Percentiles rank a stretch among this genome's conserved stretches.
phyloP scores from a whole-genome alignment of 2,888 invertebrate genomes.

The Yponomeuta plumbellus region DNA sequence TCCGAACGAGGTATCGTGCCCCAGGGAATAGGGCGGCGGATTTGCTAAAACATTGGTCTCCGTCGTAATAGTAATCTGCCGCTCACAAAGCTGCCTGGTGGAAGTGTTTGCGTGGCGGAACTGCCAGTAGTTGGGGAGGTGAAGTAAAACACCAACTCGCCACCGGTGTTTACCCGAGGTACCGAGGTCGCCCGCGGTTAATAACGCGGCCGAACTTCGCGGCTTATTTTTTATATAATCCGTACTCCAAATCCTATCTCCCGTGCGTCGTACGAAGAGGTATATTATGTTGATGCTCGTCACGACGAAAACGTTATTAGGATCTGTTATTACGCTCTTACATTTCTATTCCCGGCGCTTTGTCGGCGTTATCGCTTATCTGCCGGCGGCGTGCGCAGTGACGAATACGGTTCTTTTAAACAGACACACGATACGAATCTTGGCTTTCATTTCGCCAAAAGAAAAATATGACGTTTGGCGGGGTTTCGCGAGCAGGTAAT shows the following conservation, averaged over 20 bases:
- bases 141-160: background rate
- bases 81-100: background rate
- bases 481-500: slow-evolving; percentile 48
- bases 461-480: slow-evolving; percentile 39
- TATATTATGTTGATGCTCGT: background rate
- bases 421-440: background rate
- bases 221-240: background rate
- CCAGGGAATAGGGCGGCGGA: no score
- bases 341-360: background rate
- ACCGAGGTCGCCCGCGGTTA: background rate
- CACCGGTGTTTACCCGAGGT: background rate
- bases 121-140: background rate
- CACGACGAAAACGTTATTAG: background rate
- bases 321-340: background rate
- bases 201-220: background rate
- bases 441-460: background rate
- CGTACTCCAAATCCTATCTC: background rate
- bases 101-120: background rate
- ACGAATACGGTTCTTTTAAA: background rate
- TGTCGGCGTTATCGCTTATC: background rate
- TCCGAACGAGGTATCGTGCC: no score
- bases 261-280: background rate
- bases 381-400: background rate
- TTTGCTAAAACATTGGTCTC: no score
- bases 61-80: background rate